phyloP scores from a whole-genome alignment of 2,888 invertebrate genomes.

The Sycophila texana region DNA sequence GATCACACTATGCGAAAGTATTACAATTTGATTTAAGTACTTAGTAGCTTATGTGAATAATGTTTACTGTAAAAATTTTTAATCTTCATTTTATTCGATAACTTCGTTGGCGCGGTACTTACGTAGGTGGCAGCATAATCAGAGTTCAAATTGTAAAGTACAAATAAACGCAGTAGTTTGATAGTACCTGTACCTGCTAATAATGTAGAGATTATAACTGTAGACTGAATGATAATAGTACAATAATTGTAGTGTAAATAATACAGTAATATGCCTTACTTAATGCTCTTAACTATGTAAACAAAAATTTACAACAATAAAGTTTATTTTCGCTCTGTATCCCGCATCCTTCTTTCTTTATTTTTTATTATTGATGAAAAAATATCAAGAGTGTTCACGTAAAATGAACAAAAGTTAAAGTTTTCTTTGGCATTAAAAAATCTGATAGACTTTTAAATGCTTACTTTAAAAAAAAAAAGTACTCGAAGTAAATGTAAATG shows the following conservation, averaged over 20 bases:
- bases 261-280: neutral
- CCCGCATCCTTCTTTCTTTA: neutral
- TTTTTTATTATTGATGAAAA: neutral
- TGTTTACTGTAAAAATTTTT: too few species aligned
- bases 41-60: neutral
- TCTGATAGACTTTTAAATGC: too few species aligned
- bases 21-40: neutral
- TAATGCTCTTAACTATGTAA: conserved; percentile 1
- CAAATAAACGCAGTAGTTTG: neutral
- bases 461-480: too few species aligned
- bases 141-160: conserved; percentile 4
- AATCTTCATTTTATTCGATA: too few species aligned
- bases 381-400: too few species aligned
- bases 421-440: too few species aligned
- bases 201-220: too few species aligned
- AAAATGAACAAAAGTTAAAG: too few species aligned
- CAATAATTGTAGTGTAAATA: neutral
- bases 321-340: neutral
- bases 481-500: too few species aligned
- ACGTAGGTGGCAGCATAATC: conserved; percentile 28
- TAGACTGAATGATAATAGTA: conserved; percentile 10
- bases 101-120: neutral
- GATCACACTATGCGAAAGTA: neutral
- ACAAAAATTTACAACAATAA: conserved; percentile 36
- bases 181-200: neutral